A percentile compares a stretch with the other conserved stretches of the same genome.
These are phyloP conservation scores for Oscheius myriophilus DNA, from an alignment of 2,888 invertebrate genomes.

Conservation along the genomic window DNA sequence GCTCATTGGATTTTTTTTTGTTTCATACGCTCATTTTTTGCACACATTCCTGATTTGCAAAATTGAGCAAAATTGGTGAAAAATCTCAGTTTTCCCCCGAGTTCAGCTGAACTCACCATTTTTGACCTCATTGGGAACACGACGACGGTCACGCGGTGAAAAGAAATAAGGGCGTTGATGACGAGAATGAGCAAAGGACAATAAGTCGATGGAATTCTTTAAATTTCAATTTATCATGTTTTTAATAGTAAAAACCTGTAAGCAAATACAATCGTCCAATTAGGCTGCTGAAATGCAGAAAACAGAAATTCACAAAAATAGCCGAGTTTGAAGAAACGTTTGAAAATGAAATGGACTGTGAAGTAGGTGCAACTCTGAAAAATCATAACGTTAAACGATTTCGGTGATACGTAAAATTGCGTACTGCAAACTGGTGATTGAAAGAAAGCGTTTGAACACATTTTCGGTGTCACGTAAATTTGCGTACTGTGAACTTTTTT, in stretches of 20 bases:
- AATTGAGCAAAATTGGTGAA: too few species aligned
- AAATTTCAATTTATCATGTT: conserved; percentile 32
- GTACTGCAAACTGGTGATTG: too few species aligned
- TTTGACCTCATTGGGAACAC: conserved; percentile 30
- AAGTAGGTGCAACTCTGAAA: conserved; percentile 39
- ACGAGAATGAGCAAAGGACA: conserved; percentile 43
- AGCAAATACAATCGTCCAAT: conserved; percentile 1
- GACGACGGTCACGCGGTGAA: conserved; percentile 35
- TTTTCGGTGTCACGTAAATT: too few species aligned
- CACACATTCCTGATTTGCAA: too few species aligned
- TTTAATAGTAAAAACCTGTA: too few species aligned
- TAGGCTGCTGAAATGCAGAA: conserved; percentile 28
- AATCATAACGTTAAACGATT: too few species aligned
- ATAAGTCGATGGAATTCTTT: conserved; percentile 31
- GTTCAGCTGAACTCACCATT: conserved; percentile 11
- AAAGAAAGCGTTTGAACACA: too few species aligned
- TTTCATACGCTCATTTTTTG: too few species aligned
- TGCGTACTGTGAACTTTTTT: too few species aligned
- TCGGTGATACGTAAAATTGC: too few species aligned
- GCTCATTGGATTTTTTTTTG: too few species aligned
- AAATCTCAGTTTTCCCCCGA: conserved; percentile 6
- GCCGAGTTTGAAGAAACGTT: conserved; percentile 35
- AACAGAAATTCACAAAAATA: conserved; percentile 35
- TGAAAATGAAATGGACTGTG: conserved; percentile 33
- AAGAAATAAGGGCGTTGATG: conserved; percentile 32